Evolutionary conservation across 1,140 invertebrate genomes (phyloP).

Genomic region (Teleogryllus occipitalis): DNA sequence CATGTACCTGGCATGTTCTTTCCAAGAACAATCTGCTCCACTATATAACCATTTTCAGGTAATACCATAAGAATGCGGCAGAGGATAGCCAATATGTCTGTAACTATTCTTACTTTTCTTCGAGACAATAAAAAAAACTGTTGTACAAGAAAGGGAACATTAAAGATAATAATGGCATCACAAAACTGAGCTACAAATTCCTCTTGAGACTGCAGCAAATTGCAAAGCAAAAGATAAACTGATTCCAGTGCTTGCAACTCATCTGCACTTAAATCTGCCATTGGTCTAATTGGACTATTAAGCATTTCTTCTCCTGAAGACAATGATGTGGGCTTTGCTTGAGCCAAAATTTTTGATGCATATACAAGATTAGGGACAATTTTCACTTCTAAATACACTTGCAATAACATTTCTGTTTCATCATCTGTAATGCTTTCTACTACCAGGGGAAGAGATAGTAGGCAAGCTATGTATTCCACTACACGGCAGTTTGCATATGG

Average conservation of each 20-base stretch:
- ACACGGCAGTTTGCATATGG: slow-evolving; percentile 53
- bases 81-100: slow-evolving; percentile 59
- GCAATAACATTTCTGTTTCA: slow-evolving; percentile 38
- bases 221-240: slow-evolving; percentile 57
- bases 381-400: slow-evolving; percentile 64
- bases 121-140: slow-evolving; percentile 46
- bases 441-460: slow-evolving; percentile 63
- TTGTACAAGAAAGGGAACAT: slow-evolving; percentile 41
- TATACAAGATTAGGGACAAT: slow-evolving; percentile 68
- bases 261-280: slow-evolving; percentile 44
- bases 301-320: neutral
- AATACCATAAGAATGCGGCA: slow-evolving; percentile 62
- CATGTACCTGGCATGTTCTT: slow-evolving; percentile 25
- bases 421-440: slow-evolving; percentile 41
- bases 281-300: slow-evolving; percentile 19
- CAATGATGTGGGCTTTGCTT: neutral
- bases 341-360: slow-evolving; percentile 48
- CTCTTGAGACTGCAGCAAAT: slow-evolving; percentile 58
- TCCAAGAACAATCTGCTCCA: slow-evolving; percentile 59
- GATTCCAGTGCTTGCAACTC: slow-evolving; percentile 55
- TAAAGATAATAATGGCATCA: slow-evolving; percentile 59
- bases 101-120: slow-evolving; percentile 48
- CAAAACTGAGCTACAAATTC: slow-evolving; percentile 69
- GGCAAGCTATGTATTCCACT: slow-evolving; percentile 55
- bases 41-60: slow-evolving; percentile 63